phyloP scores from a whole-genome alignment of 2,888 invertebrate genomes.

The Drosophila colorata region DNA sequence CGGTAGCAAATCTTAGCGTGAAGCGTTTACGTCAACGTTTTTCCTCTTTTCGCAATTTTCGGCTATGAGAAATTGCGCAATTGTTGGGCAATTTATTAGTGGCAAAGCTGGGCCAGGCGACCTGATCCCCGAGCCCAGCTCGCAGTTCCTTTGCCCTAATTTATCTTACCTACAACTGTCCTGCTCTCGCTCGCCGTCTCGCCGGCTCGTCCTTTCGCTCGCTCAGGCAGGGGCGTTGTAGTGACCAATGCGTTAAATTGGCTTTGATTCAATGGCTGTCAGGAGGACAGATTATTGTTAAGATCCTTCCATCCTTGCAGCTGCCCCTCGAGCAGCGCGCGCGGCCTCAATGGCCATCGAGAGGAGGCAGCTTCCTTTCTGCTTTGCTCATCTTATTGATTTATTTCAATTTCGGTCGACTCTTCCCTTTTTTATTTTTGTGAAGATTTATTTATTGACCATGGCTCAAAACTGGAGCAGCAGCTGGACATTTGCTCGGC shows the following conservation, averaged over 20 bases:
- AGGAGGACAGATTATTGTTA: slow-evolving; percentile 62
- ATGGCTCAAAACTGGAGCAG: slow-evolving; percentile 38
- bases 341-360: slow-evolving; percentile 5
- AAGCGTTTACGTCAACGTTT: slow-evolving; percentile 23
- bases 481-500: slow-evolving; percentile 30
- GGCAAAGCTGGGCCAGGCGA: slow-evolving; percentile 22
- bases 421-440: slow-evolving; percentile 24
- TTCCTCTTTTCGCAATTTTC: slow-evolving; percentile 42
- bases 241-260: slow-evolving; percentile 78
- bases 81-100: slow-evolving; percentile 82
- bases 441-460: slow-evolving; percentile 50
- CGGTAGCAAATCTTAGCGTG: slow-evolving; percentile 60
- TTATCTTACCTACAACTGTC: slow-evolving; percentile 57
- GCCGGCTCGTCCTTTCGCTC: background rate
- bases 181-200: background rate
- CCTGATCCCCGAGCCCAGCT: slow-evolving; percentile 14
- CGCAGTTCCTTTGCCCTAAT: slow-evolving; percentile 62
- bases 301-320: slow-evolving; percentile 32
- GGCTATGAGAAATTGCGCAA: slow-evolving; percentile 76
- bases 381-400: slow-evolving; percentile 59
- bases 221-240: slow-evolving; percentile 55
- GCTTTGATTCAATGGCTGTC: slow-evolving; percentile 62
- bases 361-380: slow-evolving; percentile 7
- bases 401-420: slow-evolving; percentile 51
- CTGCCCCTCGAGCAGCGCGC: slow-evolving; percentile 31